These are phyloP conservation scores for Eretmochelys imbricata DNA, from an alignment of 2,113 vertebrate genomes.

Conservation along the genomic window DNA sequence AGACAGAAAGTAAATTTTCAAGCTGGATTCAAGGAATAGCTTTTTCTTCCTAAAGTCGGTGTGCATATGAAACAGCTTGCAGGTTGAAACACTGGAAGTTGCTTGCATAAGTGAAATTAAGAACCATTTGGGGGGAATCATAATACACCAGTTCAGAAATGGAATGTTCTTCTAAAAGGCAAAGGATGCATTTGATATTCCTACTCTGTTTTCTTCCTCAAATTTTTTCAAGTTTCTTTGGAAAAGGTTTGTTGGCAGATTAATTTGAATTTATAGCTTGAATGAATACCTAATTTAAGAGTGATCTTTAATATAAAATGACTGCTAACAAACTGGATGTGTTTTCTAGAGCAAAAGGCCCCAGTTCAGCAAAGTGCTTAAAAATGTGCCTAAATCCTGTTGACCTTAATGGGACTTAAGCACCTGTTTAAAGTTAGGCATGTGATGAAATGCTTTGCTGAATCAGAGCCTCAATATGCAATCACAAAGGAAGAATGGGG, in stretches of 20 bases:
- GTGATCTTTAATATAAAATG: neutral
- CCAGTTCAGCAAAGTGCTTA: neutral
- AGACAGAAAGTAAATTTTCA: neutral
- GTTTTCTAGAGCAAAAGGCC: neutral
- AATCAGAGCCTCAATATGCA: neutral
- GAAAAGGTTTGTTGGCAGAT: neutral
- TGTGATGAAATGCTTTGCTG: neutral
- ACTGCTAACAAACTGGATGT: neutral
- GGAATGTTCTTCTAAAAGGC: neutral
- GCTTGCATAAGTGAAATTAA: neutral
- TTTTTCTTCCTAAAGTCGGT: neutral
- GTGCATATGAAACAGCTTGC: neutral
- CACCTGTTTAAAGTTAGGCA: neutral
- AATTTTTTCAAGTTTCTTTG: neutral
- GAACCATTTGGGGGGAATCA: neutral
- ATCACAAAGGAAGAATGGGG: neutral
- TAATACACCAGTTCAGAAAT: neutral
- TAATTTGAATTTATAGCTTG: rapidly evolving
- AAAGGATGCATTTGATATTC: neutral
- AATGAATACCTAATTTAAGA: rapidly evolving
- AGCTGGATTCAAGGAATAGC: slow-evolving; percentile 19
- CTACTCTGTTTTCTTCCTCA: neutral
- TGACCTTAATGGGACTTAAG: neutral
- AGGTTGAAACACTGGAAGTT: neutral
- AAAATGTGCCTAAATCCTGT: neutral